Evolutionary conservation across 2,797 vertebrate species (phyloP), one percentile per base, ranked within the genome.

Genomic region (Peromyscus melanophrys): DNA sequence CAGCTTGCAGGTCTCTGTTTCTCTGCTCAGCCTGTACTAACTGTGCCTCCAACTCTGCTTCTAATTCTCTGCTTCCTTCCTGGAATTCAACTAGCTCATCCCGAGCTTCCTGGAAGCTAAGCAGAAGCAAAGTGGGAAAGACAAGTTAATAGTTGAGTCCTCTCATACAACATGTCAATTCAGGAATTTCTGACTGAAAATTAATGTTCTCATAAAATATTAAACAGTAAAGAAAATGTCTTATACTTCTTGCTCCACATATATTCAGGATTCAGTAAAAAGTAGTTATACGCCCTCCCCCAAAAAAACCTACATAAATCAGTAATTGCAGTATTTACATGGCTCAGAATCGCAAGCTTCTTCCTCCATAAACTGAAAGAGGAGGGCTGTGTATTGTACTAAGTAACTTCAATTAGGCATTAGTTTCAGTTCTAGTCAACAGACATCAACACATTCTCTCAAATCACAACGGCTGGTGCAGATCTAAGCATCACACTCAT

Each of bases 21-120:
- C 99, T 99, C 96, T 99, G 99, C 95, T 99, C 99, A 16, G 99
- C 99, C 97, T 99, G 99, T 63, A 99, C 98, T 16, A 99, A 99
- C 97, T 99, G 99, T 0, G 99, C 99, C 98, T 99, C 99, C 98
- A 99, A 98, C 98, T 99, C 99, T 0, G 99, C 99, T 98, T 99
- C 99, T 98, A 99, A 98, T 97, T 99, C 99, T 89, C 99, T 98
- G 98, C 99, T 99, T 90, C 99, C 99, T 98, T 99, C 99, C 98
- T 99, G 99, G 98, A 99, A 99, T 97, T 99, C 99, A 98, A 99
- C 99, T 98, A 99, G 99, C 98, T 99, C 99, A 97, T 99, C 99
- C 92, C 99, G 99, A 94, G 99, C 99, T 93, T 99, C 99, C 94
- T 99, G 99, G 98, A 99, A 99, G 98, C 99, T 99, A 92, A 75